These are phyloP conservation scores for Atta colombica DNA, from an alignment of 1,140 invertebrate genomes.

Conservation along the genomic window DNA sequence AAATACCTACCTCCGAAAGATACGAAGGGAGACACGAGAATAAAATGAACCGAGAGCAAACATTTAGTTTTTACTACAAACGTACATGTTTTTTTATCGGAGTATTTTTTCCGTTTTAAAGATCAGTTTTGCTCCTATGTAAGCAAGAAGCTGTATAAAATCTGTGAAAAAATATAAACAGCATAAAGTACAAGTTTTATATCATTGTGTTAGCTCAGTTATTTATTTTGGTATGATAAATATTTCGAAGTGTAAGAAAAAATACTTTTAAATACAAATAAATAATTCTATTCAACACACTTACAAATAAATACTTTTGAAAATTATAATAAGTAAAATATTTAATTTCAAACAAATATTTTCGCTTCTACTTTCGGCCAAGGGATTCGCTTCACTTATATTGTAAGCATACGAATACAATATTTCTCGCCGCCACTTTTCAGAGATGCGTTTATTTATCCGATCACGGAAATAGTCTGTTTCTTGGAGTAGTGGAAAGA, in stretches of 20 bases:
- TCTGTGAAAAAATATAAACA: neutral
- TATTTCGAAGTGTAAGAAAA: neutral
- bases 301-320: neutral
- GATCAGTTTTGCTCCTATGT: neutral
- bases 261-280: neutral
- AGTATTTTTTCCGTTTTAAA: neutral
- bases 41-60: neutral
- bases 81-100: neutral
- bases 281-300: too few species aligned
- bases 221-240: neutral
- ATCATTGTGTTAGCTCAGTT: neutral
- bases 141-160: neutral
- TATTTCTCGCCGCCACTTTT: slow-evolving; percentile 33
- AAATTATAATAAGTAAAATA: neutral
- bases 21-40: neutral
- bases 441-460: slow-evolving; percentile 40
- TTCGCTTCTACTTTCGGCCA: neutral
- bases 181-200: neutral
- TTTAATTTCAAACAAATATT: neutral
- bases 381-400: neutral
- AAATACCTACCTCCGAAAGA: neutral
- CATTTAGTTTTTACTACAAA: neutral
- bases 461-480: slow-evolving; percentile 1
- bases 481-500: neutral
- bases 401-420: slow-evolving; percentile 17